These are phyloP conservation scores for Centropus bengalensis DNA, from an alignment of 2,113 vertebrate species.

Conservation along the genomic window DNA sequence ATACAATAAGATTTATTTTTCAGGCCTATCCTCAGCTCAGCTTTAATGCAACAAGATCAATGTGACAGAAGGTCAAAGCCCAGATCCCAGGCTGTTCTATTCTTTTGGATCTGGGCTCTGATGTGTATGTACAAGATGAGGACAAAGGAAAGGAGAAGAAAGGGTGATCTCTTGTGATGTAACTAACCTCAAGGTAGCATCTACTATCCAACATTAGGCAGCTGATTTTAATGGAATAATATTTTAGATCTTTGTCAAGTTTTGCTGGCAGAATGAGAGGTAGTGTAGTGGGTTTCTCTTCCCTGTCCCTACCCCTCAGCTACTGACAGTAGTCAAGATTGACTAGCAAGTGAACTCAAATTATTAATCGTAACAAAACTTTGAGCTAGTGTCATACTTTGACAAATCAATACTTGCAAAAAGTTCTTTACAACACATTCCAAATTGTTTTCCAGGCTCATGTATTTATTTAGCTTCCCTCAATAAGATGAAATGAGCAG, in stretches of 20 bases:
- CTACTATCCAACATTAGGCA: background rate
- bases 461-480: background rate
- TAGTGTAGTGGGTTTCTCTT: background rate
- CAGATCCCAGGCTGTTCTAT: background rate
- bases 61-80: background rate
- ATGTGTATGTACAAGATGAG: background rate
- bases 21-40: background rate
- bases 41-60: background rate
- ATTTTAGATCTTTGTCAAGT: background rate
- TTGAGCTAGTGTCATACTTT: background rate
- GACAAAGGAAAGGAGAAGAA: background rate
- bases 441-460: background rate
- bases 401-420: background rate
- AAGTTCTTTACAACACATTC: background rate
- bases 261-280: background rate
- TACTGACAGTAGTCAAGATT: background rate
- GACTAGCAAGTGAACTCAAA: background rate
- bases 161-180: background rate
- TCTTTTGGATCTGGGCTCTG: background rate
- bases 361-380: background rate
- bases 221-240: background rate
- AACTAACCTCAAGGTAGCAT: background rate
- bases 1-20: background rate
- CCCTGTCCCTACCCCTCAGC: background rate
- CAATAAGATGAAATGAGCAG: background rate